Base-by-base conservation (phyloP, 2,888 invertebrate genomes). In the Scotopteryx bipunctaria region DNA sequence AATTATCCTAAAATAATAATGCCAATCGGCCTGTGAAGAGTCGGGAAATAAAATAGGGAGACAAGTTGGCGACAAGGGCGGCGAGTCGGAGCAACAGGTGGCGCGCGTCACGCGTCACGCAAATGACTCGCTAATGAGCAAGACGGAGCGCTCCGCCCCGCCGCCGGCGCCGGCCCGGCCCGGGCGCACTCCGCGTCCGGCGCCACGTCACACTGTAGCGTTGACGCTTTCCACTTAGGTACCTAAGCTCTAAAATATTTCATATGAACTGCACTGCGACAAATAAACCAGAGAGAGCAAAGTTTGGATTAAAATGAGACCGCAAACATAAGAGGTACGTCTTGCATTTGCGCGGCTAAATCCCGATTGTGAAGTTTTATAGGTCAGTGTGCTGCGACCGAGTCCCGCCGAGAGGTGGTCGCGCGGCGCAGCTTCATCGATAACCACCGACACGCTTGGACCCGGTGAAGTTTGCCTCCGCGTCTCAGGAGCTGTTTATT, bases 61-160 rank as follows among this genome's bases (percentile, higher is more conserved):
- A 47, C 32, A 42, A 42, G 36, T 38, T 47, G 13, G 21, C 47
- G 37, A 47, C 21, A 16, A 43, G 19, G 29, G 8, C 27, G 27
- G 35, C 35, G n/a, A 35, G 32, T 46, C 41, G 25, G 37, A 48
- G 35, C 44, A 44, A 54, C 54, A 54, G 44, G 54, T 54, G 54
- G 21, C 44, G 17, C 43, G 23, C 40, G 48, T 44, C 54, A 21
- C 13, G 16, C 43, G 47, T 43, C 52, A 46, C 53, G 37, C 47
- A 16, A 33, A 23, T 33, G 33, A 47, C 38, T 42, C 42, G 37
- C 43, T 47, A 43, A 47, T 43, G 46, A 46, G 36, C 41, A 4
- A 16, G 14, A 5, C 13, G 21, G 17, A 21, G 23, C 41, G 31
- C 31, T 8, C 11, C 4, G 23, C 23, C n/a, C 9, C 27, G 9